Percentiles rank a stretch among this genome's conserved stretches.
Conservation (phyloP, 2,888 invertebrate genomes). For the Agrochola lota region DNA sequence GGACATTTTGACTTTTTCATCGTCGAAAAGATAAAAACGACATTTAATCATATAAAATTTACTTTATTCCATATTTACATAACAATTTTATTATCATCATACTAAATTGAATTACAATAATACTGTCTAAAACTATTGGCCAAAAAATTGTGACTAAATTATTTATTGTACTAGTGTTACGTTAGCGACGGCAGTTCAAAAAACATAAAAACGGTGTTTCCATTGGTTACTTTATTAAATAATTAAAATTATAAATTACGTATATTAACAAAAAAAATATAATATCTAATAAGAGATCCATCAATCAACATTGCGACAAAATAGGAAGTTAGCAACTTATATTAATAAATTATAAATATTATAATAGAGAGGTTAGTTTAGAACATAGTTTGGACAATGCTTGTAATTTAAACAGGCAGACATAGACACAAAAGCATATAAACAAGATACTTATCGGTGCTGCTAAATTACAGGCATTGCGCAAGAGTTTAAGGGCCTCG, state of each 20-base stretch:
- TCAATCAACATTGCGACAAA: conserved; percentile 64
- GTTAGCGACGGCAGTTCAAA: conserved; percentile 43
- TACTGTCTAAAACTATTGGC: conserved; percentile 65
- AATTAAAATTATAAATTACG: conserved; percentile 45
- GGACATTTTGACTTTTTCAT: too few species aligned
- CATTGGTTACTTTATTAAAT: conserved; percentile 39
- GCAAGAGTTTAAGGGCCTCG: neutral
- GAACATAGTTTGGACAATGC: conserved; percentile 10
- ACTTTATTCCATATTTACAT: conserved; percentile 58
- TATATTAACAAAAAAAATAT: conserved; percentile 54
- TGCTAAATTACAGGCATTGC: conserved; percentile 16
- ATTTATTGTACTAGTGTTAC: conserved; percentile 64
- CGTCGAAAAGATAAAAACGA: neutral
- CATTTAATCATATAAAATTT: conserved; percentile 54
- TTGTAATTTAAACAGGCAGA: neutral
- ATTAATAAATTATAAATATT: conserved; percentile 15
- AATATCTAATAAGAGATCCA: conserved; percentile 65
- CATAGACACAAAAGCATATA: neutral
- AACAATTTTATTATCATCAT: conserved; percentile 44
- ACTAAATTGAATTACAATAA: conserved; percentile 60
- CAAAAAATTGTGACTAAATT: conserved; percentile 57
- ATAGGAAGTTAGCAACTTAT: conserved; percentile 27
- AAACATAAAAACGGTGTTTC: conserved; percentile 45
- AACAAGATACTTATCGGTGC: neutral
- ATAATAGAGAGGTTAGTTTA: neutral